Conservation (phyloP, 1,140 invertebrate genomes). For the Choristoneura fumiferana region DNA sequence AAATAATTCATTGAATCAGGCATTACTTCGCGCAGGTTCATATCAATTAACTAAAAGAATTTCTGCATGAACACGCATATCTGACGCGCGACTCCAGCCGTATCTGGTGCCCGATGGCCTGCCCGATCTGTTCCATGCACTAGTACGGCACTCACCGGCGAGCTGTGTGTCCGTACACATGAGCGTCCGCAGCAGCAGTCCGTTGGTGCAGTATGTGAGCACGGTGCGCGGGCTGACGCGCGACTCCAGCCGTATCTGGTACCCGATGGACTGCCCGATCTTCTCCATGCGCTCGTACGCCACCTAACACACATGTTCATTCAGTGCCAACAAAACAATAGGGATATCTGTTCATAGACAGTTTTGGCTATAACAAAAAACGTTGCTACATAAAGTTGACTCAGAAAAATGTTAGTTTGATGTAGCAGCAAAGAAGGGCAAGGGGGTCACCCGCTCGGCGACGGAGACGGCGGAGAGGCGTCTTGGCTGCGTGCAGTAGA, state of each 20-base stretch:
- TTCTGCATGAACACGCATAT: too few species aligned
- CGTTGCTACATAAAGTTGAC: too few species aligned
- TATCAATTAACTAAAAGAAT: too few species aligned
- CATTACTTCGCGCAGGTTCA: too few species aligned
- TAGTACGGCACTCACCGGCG: conserved; percentile 84
- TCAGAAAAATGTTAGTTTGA: too few species aligned
- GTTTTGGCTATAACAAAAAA: too few species aligned
- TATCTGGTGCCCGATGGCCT: conserved; percentile 96
- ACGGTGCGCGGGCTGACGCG: conserved; percentile 89
- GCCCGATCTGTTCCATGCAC: conserved; percentile 90
- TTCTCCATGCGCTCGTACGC: conserved; percentile 92
- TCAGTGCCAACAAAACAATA: too few species aligned
- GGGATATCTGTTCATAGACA: too few species aligned
- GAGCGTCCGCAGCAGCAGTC: conserved; percentile 91
- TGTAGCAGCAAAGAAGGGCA: too few species aligned
- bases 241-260: conserved; percentile 94
- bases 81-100: conserved; percentile 90
- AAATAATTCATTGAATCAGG: too few species aligned
- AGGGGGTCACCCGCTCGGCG: conserved; percentile 84
- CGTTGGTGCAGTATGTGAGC: conserved; percentile 95
- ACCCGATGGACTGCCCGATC: conserved; percentile 93
- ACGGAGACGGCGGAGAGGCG: conserved; percentile 94
- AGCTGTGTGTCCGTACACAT: conserved; percentile 87
- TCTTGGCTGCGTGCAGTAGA: conserved; percentile 96
- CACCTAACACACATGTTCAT: conserved; percentile 70